Evolutionary conservation across 30 jellyfish, hydroid and myxozoan genomes (phyloP).

Genomic region (Aurelia aurita complex sp. Pacific): DNA sequence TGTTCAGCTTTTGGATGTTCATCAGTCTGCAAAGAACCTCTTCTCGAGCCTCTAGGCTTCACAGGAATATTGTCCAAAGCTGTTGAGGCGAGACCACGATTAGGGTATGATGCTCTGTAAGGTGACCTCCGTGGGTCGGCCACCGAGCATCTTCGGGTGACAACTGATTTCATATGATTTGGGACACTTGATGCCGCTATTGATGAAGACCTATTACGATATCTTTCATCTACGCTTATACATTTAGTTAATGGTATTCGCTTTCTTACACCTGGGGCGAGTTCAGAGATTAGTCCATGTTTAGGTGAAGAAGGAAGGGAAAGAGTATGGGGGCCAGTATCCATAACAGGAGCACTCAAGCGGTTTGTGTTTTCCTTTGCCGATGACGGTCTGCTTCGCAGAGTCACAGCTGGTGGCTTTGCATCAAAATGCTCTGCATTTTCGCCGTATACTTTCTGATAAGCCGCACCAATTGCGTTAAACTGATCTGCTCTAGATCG

Average conservation of each 20-base stretch:
- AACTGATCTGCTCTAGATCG: constrained; percentile 59
- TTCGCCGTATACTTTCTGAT: constrained; percentile 49
- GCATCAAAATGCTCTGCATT: constrained; percentile 5
- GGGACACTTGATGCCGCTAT: not conserved
- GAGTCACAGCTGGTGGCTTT: constrained; percentile 65
- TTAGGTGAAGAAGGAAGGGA: constrained; percentile 71
- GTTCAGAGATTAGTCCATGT: constrained; percentile 36
- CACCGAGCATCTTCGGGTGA: constrained; percentile 46
- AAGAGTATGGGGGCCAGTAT: not conserved
- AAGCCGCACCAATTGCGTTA: constrained; percentile 57
- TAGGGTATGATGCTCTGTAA: constrained; percentile 69
- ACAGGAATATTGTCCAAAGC: constrained; percentile 41
- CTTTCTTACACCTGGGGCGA: constrained; percentile 67
- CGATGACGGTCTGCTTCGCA: constrained; percentile 65
- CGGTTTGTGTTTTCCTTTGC: constrained; percentile 51
- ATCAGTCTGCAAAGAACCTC: constrained; percentile 33
- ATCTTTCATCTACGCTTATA: constrained; percentile 57
- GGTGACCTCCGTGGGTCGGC: constrained; percentile 43
- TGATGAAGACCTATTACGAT: constrained; percentile 6
- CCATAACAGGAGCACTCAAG: constrained; percentile 40
- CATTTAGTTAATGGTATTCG: constrained; percentile 53
- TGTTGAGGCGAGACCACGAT: constrained; percentile 45
- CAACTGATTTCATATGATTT: not conserved
- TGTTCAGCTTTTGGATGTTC: constrained; percentile 27
- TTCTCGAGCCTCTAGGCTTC: constrained; percentile 61